Base-by-base conservation (phyloP, 2,797 vertebrate genomes). In the Acipenser transmontanus region DNA sequence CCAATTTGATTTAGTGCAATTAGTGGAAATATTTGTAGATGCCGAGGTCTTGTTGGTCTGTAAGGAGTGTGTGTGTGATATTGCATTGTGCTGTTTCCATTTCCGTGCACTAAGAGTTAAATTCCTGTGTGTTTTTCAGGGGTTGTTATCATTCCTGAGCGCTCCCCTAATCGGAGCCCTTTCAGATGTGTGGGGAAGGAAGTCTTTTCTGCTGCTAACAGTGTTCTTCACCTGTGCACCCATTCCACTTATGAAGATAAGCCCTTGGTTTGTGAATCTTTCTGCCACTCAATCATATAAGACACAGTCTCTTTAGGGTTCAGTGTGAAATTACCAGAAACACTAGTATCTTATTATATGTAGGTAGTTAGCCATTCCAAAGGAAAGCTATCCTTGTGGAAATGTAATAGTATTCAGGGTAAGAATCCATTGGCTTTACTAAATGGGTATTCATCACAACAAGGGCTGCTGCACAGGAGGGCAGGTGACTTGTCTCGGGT, bases 211-310 rank as follows among this genome's bases (percentile, higher is more conserved):
- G 79, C 85, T 94, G 79, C 86, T 94, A 73, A 94, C 92, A 0
- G 92, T 94, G 0, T 94, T 93, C 80, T 94, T 94, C 83, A 94
- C 92, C 0, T 94, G 92, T 72, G 91, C 90, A 57, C 92, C 92
- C 3, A 94, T 94, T 75, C 93, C 92, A 67, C 78, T 94, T 1
- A 92, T 94, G 92, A 93, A 92, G 85, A 93, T 94, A 80, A 93
- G 93, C 76, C 93, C 92, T 2, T 93, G 93, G 93, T 91, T 70
- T 51, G 89, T 88, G 61, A 5, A 49, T 61, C 7, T 54, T 9
- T n/a, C 2, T 54, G 52, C n/a, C 52, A 2, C 52, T 34, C 34
- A 1, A 34, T 34, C 34, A 4, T 34, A 34, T 78, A 64, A 0
- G 68, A 59, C 34, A 12, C 49, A 14, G 14, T n/a, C 10, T 11